Evolutionary conservation across 1,140 invertebrate species (phyloP), one percentile per base, ranked within the genome.

Genomic region (Hycleus cichorii): DNA sequence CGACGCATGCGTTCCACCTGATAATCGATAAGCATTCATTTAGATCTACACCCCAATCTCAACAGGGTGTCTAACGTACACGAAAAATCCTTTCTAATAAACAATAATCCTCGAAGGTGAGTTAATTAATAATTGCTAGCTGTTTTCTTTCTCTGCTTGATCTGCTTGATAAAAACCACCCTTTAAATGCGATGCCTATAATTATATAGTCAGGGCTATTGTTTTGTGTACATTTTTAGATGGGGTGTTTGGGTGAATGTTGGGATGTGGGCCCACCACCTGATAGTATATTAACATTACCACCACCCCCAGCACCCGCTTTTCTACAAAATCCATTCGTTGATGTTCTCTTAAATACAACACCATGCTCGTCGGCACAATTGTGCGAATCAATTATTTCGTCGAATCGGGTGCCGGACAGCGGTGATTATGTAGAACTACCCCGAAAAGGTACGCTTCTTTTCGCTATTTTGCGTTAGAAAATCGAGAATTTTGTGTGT

Each of bases 201-300:
- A 18, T 18, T 18, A 18, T 18, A 18, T 18, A 18, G 18, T 18
- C 18, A 18, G 18, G 1, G 32, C 3, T 32, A 32, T 32, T 32
- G 32, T 32, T 32, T 42, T n/a, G 40, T 42, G 11, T 49, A 39
- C 24, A 25, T 11, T 2, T 18, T 18, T 18, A 18, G 1, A 74
- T 73, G 72, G 63, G 65, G 47, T 74, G 72, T 58, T 49, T 74
- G 40, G 77, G 81, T 39, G 80, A 84, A 63, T 85, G 83, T 66
- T 81, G 83, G 64, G 83, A 83, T n/a, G 72, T 88, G 12, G 87
- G 85, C 5, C 88, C 89, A n/a, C 88, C 89, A 9, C 88, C 88
- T 1, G 85, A 90, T 69, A 84, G 81, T 47, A 90, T 90, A 60
- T 73, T 89, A 46, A 84, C 83, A 59, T 82, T 90, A 74, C 88